phyloP scores from a whole-genome alignment of 2,113 vertebrate species.

The Phyllostomus hastatus region DNA sequence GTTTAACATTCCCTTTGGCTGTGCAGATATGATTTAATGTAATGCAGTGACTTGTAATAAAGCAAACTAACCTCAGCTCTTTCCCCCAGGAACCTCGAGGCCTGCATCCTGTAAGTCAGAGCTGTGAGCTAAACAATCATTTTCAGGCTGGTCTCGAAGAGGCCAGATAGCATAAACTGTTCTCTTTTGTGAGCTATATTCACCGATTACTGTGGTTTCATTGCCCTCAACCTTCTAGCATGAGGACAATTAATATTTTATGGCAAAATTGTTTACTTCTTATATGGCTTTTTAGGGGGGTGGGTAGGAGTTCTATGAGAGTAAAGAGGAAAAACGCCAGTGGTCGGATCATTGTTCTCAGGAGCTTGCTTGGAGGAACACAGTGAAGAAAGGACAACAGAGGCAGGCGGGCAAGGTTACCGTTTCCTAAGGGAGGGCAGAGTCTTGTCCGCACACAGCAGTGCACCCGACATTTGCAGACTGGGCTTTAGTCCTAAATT shows the following conservation, averaged over 20 bases:
- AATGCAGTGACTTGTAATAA: constrained; percentile 33
- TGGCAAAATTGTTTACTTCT: not conserved
- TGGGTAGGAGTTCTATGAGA: not conserved
- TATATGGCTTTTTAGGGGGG: not conserved
- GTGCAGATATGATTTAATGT: constrained; percentile 43
- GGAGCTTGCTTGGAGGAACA: not conserved
- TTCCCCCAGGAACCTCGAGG: not conserved
- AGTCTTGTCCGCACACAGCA: not conserved
- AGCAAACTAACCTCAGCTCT: not conserved
- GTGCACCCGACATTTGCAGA: not conserved
- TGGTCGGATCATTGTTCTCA: not conserved
- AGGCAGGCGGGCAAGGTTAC: not conserved
- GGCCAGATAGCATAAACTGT: not conserved
- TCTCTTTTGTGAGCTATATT: not conserved
- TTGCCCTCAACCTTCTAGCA: not conserved
- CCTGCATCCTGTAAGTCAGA: not conserved
- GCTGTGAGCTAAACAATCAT: not conserved
- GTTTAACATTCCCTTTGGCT: constrained; percentile 45
- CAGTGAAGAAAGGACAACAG: not conserved
- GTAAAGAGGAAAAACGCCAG: not conserved
- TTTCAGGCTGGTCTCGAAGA: constrained; percentile 24
- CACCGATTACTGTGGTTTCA: not conserved
- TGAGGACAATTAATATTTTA: not conserved
- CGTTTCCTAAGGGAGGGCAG: not conserved
- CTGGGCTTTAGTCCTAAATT: not conserved